Conservation (phyloP, 2,113 vertebrate genomes). For the Coryphaenoides rupestris region DNA sequence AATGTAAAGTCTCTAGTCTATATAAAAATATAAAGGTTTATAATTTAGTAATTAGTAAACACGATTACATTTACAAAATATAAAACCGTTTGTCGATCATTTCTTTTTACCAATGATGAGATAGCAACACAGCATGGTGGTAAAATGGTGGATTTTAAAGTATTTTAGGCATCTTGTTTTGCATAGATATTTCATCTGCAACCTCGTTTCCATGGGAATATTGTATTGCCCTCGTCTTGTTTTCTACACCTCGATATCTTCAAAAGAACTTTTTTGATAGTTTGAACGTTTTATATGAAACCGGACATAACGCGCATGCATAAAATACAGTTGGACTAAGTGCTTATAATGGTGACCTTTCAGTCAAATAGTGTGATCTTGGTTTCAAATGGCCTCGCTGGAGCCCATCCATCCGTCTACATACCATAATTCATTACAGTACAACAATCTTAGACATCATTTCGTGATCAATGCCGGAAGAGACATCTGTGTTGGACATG, state of each 20-base stretch:
- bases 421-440: conserved; percentile 20
- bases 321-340: conserved; percentile 1
- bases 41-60: too few species aligned
- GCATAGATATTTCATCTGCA: conserved; percentile 12
- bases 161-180: background rate
- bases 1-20: too few species aligned
- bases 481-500: conserved; percentile 29
- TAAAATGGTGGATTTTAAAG: background rate
- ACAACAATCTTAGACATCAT: conserved; percentile 8
- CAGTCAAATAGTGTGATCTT: background rate
- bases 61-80: too few species aligned
- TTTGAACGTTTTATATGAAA: background rate
- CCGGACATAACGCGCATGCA: background rate
- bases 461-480: conserved; percentile 28
- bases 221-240: background rate
- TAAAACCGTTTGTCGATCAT: too few species aligned
- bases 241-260: background rate
- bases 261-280: background rate
- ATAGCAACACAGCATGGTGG: background rate
- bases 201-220: background rate
- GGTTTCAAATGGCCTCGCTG: too few species aligned
- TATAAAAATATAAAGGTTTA: too few species aligned
- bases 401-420: conserved; percentile 17
- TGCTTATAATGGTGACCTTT: conserved; percentile 5
- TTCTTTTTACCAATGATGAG: background rate